Evolutionary conservation across 2,113 vertebrate species (phyloP), one percentile per base, ranked within the genome.

Genomic region (Gracilinanus agilis): DNA sequence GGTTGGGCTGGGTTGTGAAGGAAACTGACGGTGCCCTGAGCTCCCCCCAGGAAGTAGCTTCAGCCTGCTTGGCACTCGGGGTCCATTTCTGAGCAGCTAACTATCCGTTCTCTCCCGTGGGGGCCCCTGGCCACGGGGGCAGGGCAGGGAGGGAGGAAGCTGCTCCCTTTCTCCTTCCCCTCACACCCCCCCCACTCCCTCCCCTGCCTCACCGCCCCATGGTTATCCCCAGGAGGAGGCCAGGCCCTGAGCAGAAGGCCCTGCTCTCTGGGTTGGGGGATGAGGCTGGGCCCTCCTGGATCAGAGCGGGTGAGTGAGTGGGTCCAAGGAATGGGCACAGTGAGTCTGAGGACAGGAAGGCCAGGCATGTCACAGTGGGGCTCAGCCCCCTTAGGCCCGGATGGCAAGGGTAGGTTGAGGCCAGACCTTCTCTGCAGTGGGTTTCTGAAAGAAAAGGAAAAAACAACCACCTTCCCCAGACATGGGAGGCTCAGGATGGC

Each of bases 1-100:
- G 98, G 98, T 98, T 99, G 98, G 98, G 98, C 98, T 95, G 98
- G 98, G 98, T 98, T 98, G 98, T 98, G 98, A 99, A 98, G 98
- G 97, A 97, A 96, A 44, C 61, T 90, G 95, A 16, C 95, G 53
- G 97, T 58, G 94, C 98, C 97, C 92, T 61, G 3, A 58, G 29
- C 97, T 95, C 96, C 94, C 61, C 75, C 96, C 91, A 89, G 97
- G 94, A 88, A 9, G 97, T 0, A 54, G 94, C 97, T 97, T 92
- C 96, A 92, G 96, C 92, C 29, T 91, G 97, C 95, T 90, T 97
- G 96, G 96, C 97, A 89, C 34, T 94, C 90, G 95, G 96, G 90
- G 96, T 94, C 97, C 55, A 7, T 94, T 96, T 54, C 44, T 93
- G 55, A 94, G 75, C 75, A 96, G 91, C 94, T 88, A 83, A 40